A percentile compares a stretch with the other conserved stretches of the same genome.
phyloP scores from a whole-genome alignment of 2,797 vertebrate species.

The Tarsius wallacei region DNA sequence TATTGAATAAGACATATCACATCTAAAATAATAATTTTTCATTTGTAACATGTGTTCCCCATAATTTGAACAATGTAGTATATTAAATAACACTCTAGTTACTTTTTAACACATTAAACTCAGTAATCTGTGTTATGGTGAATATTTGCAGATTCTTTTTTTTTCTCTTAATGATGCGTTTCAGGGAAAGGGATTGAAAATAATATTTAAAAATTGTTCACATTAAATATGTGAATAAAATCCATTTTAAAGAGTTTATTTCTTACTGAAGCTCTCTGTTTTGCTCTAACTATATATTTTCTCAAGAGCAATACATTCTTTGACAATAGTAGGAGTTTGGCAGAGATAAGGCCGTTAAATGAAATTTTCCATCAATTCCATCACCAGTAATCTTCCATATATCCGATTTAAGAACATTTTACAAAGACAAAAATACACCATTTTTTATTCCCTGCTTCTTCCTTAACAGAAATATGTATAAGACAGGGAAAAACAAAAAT shows the following conservation, averaged over 20 bases:
- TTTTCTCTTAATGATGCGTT: not conserved
- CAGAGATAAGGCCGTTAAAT: not conserved
- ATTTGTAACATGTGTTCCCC: not conserved
- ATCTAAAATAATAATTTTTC: slow-evolving; percentile 24
- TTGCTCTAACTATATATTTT: slow-evolving; percentile 52
- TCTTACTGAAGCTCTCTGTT: not conserved
- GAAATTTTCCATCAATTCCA: not conserved
- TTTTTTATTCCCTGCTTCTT: not conserved
- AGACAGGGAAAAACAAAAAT: not conserved
- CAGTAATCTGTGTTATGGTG: not conserved
- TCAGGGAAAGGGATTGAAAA: slow-evolving; percentile 10
- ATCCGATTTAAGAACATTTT: not conserved
- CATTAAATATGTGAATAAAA: slow-evolving; percentile 46
- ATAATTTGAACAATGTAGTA: not conserved
- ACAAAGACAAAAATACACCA: not conserved
- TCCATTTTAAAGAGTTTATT: not conserved
- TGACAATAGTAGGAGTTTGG: not conserved
- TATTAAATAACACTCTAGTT: not conserved
- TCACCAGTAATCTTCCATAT: not conserved
- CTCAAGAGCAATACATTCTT: slow-evolving; percentile 25
- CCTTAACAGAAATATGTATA: not conserved
- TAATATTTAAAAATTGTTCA: not conserved
- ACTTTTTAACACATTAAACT: not conserved
- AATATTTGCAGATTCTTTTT: not conserved
- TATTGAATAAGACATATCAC: not conserved